Conservation (phyloP, 2,888 invertebrate species). For the Dorcus parallelipipedus region DNA sequence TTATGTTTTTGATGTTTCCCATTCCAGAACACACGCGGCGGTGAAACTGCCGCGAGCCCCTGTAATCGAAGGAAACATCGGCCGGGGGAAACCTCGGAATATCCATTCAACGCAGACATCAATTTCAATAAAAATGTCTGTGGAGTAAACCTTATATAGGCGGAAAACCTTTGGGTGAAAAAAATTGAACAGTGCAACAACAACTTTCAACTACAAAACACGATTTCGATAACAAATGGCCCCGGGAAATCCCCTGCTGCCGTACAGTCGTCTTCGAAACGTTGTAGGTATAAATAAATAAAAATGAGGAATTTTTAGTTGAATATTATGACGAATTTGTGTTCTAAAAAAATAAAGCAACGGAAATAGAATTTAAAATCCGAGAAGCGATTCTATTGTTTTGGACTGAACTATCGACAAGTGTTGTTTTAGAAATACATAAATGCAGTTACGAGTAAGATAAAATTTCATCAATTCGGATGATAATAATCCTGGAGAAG, state of each 20-base stretch:
- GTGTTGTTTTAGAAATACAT: too few species aligned
- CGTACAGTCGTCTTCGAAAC: background rate
- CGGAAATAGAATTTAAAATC: too few species aligned
- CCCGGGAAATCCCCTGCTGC: background rate
- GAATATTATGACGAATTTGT: too few species aligned
- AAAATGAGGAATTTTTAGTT: too few species aligned
- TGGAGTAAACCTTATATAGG: constrained; percentile 34
- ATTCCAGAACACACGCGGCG: background rate
- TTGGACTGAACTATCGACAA: too few species aligned
- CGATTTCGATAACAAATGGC: constrained; percentile 9
- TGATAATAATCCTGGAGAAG: too few species aligned
- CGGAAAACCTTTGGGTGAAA: constrained; percentile 24
- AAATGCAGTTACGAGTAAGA: too few species aligned
- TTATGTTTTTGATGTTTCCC: constrained; percentile 13
- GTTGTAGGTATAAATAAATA: background rate
- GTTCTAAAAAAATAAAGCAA: too few species aligned
- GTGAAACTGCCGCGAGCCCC: constrained; percentile 21
- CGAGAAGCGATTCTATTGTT: too few species aligned
- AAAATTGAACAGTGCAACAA: constrained; percentile 1
- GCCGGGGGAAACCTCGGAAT: constrained; percentile 37
- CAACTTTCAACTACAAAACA: constrained; percentile 5
- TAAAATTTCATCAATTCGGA: too few species aligned
- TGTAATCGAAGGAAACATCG: constrained; percentile 40
- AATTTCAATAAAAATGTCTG: constrained; percentile 46
- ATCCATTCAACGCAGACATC: constrained; percentile 43